Base-by-base conservation (phyloP, 2,888 invertebrate genomes). In the Gisinianus flammeolus region DNA sequence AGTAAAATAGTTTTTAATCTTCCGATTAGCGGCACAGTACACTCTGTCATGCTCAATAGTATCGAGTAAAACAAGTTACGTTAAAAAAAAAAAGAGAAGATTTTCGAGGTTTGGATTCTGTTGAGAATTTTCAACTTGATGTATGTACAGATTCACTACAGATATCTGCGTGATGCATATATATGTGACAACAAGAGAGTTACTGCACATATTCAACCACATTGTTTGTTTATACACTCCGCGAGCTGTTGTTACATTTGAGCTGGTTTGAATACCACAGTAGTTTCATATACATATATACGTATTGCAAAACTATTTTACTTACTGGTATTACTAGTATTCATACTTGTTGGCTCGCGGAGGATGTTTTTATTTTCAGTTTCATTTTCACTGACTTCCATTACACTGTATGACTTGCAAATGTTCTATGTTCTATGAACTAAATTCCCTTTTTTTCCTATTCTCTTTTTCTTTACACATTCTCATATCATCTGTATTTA, bases 381-480 rank as follows among this genome's bases (percentile, higher is more conserved):
- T 62, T 62, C 62, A 62, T 30, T 66, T 31, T 28, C 66, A 66
- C 66, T 28, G 10, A 31, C 66, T 66, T 30, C 16, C 2, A 28
- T 58, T 58, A 24, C 22, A n/a, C n/a, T 68, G n/a, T 35, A 68
- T 68, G 68, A 68, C 68, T 68, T 68, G 68, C 68, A 68, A 66
- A 30, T 66, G 66, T 30, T 2, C 6, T 6, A 19, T n/a, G 12
- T 35, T 5, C 35, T 44, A 44, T 44, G 19, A 44, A 44, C 35
- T 68, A 68, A 16, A 68, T 31, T 68, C 8, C 22, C 58, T 24
- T 58, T 58, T 58, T 58, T 24, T 22, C 58, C 22, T 24, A n/a
- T n/a, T 58, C 58, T 58, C 22, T 44, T 24, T n/a, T 24, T n/a
- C 58, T 24, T 58, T 24, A n/a, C 22, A 58, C 44, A 44, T 44